Evolutionary conservation across 30 jellyfish, hydroid and myxozoan species (phyloP).

Genomic region (Rhopilema esculentum): DNA sequence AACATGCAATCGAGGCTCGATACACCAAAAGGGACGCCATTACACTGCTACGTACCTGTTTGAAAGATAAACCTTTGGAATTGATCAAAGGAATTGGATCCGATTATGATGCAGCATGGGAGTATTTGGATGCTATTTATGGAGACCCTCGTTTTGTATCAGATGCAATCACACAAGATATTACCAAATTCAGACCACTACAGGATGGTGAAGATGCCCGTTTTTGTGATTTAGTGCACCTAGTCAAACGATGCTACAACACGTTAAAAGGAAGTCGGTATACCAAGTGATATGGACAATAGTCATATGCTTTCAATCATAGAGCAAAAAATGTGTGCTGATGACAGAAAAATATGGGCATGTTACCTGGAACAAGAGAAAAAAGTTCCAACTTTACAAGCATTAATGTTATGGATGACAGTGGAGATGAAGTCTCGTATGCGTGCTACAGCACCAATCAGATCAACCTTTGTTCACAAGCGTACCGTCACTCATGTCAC

Average conservation of each 20-base stretch:
- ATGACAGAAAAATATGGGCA: slow-evolving; percentile 68
- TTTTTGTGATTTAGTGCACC: slow-evolving; percentile 68
- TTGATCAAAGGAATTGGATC: slow-evolving; percentile 60
- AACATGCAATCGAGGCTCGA: slow-evolving; percentile 66
- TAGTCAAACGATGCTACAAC: slow-evolving; percentile 68
- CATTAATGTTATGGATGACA: slow-evolving; percentile 73
- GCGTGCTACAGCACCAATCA: slow-evolving; percentile 75
- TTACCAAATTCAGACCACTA: slow-evolving; percentile 52
- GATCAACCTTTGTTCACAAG: slow-evolving; percentile 57
- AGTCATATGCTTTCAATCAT: slow-evolving; percentile 64
- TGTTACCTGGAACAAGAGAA: slow-evolving; percentile 48
- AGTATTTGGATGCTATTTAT: slow-evolving; percentile 69
- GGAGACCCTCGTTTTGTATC: slow-evolving; percentile 74
- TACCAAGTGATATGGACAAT: slow-evolving; percentile 74
- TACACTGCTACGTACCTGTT: slow-evolving; percentile 54
- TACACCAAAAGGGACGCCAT: slow-evolving; percentile 64
- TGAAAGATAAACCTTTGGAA: slow-evolving; percentile 68
- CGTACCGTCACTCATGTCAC: slow-evolving; percentile 61
- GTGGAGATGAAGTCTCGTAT: slow-evolving; percentile 75
- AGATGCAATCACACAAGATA: slow-evolving; percentile 76
- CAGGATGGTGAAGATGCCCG: slow-evolving; percentile 80
- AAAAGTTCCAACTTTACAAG: slow-evolving; percentile 47
- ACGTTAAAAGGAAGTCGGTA: slow-evolving; percentile 62
- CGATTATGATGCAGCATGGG: slow-evolving; percentile 79
- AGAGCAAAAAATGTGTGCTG: slow-evolving; percentile 80